Percentiles rank a stretch among this genome's conserved stretches.
phyloP scores from a whole-genome alignment of 2,113 vertebrate genomes.

The Carassius auratus region DNA sequence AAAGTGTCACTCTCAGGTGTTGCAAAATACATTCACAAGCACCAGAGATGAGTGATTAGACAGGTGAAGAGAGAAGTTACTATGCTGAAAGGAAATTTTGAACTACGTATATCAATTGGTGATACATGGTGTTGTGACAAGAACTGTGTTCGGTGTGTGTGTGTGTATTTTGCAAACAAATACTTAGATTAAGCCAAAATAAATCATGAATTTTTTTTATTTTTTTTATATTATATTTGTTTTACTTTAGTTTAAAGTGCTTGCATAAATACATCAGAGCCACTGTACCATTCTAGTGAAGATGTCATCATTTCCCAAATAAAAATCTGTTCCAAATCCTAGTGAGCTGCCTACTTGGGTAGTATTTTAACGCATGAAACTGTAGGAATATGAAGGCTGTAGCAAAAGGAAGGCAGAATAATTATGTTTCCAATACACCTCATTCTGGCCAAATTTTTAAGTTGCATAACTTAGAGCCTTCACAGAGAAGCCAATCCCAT shows the following conservation, averaged over 20 bases:
- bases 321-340: too few species aligned
- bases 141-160: too few species aligned
- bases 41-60: conserved; percentile 29
- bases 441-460: too few species aligned
- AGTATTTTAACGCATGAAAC: too few species aligned
- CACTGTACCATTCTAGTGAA: too few species aligned
- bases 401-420: too few species aligned
- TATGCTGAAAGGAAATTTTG: conserved; percentile 14
- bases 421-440: too few species aligned
- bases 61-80: neutral
- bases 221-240: too few species aligned
- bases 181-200: neutral
- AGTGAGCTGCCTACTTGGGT: too few species aligned
- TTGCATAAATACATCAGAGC: too few species aligned
- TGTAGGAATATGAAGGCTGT: neutral
- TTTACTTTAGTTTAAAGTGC: neutral
- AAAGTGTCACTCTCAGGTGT: neutral
- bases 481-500: neutral
- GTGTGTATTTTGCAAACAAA: too few species aligned
- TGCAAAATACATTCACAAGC: conserved; percentile 39
- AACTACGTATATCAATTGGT: conserved; percentile 4
- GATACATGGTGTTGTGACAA: conserved; percentile 4
- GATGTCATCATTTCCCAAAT: too few species aligned
- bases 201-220: neutral
- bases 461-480: neutral